Percentiles rank a stretch among this genome's conserved stretches.
phyloP scores from a whole-genome alignment of 2,888 invertebrate genomes.

The Lasioglossum calceatum region DNA sequence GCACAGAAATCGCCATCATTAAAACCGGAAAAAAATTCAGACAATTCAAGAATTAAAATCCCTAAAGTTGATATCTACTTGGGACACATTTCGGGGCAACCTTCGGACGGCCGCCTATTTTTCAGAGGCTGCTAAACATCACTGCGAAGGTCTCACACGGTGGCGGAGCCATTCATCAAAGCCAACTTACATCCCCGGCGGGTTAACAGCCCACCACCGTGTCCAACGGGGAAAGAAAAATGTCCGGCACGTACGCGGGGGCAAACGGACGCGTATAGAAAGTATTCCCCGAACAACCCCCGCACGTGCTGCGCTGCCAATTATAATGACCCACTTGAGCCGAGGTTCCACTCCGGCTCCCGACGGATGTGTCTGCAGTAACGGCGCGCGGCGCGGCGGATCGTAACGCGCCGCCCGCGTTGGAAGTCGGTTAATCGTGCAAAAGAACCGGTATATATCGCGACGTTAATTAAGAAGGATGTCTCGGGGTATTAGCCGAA shows the following conservation, averaged over 20 bases:
- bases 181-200: background rate
- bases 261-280: too few species aligned
- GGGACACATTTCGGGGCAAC: background rate
- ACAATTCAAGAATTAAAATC: too few species aligned
- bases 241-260: background rate
- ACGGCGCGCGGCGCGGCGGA: background rate
- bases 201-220: background rate
- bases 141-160: background rate
- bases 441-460: slow-evolving; percentile 68
- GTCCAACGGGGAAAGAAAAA: slow-evolving; percentile 3
- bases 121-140: background rate
- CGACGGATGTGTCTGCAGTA: background rate
- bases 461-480: slow-evolving; percentile 76
- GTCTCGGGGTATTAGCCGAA: slow-evolving; percentile 67
- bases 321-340: slow-evolving; percentile 9
- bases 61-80: background rate
- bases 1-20: background rate
- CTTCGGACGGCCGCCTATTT: background rate
- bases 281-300: background rate
- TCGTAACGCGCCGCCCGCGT: background rate
- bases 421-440: slow-evolving; percentile 63
- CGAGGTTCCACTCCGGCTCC: background rate
- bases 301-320: background rate
- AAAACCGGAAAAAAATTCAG: background rate
- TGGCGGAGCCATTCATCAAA: slow-evolving; percentile 6